Conservation (phyloP, 2,888 invertebrate species). For the Platycnemis pennipes region DNA sequence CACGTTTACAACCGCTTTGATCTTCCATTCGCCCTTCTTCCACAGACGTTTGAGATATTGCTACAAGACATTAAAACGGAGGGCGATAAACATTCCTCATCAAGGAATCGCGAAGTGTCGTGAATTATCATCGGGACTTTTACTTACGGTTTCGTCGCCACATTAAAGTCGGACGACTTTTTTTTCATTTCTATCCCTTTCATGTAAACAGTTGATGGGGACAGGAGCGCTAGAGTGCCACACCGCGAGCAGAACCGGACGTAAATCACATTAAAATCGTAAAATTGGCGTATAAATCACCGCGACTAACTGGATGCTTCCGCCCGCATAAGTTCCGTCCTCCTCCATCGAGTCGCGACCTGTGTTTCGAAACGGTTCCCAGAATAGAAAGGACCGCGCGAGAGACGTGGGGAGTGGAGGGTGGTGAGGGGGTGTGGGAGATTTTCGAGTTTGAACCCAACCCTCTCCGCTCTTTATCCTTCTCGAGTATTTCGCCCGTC, state of each 20-base stretch:
- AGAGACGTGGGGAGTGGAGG: neutral
- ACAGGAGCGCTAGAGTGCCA: neutral
- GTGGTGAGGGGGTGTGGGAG: neutral
- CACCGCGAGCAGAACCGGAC: neutral
- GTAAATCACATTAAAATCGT: slow-evolving; percentile 32
- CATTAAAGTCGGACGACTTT: neutral
- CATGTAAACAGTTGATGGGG: neutral
- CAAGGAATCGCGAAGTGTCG: neutral
- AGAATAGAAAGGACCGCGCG: neutral
- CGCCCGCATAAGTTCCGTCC: neutral
- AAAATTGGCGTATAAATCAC: slow-evolving; percentile 27
- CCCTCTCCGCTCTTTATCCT: neutral
- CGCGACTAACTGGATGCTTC: slow-evolving; percentile 31
- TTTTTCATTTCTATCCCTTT: neutral
- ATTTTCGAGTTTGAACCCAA: neutral
- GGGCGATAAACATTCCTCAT: neutral
- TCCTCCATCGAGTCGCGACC: neutral
- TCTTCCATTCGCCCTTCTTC: neutral
- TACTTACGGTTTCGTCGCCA: neutral
- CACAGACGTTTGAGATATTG: neutral
- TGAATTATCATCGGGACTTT: neutral
- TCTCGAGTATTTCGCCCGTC: neutral
- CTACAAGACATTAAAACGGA: slow-evolving; percentile 24
- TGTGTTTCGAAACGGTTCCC: slow-evolving; percentile 13
- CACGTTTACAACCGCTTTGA: neutral